Conservation (phyloP, 2,888 invertebrate genomes). For the Lasioglossum zephyrum region DNA sequence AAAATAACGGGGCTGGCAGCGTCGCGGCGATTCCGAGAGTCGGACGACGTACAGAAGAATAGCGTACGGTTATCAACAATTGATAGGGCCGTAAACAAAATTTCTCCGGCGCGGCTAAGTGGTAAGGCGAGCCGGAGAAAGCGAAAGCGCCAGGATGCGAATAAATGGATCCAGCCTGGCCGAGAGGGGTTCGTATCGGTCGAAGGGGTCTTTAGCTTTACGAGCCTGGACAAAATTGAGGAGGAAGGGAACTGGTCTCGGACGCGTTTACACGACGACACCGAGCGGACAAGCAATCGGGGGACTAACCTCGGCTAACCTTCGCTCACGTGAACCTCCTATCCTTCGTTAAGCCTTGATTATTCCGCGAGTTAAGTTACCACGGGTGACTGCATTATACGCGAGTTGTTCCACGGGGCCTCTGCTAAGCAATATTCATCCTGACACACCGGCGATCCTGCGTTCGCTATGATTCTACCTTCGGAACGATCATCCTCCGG, state of each 20-base stretch:
- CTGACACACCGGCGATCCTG: conserved; percentile 18
- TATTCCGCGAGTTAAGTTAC: conserved; percentile 66
- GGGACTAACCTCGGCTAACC: conserved; percentile 70
- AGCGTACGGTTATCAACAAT: neutral
- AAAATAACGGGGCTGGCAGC: neutral
- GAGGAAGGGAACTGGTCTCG: conserved; percentile 8
- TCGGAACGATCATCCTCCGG: neutral
- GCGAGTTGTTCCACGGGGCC: conserved; percentile 41
- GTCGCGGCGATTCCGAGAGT: neutral
- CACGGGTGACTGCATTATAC: conserved; percentile 59
- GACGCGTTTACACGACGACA: conserved; percentile 53
- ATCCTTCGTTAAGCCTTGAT: conserved; percentile 68
- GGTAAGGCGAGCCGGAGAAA: neutral
- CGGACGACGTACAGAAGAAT: neutral
- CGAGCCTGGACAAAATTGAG: conserved; percentile 6
- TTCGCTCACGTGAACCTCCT: conserved; percentile 46
- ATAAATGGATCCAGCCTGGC: neutral
- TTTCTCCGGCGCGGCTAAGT: neutral
- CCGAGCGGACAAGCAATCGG: conserved; percentile 60
- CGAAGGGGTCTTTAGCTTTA: conserved; percentile 6
- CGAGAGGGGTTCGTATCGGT: neutral
- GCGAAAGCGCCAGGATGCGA: neutral
- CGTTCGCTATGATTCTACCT: neutral
- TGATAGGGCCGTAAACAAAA: conserved; percentile 13
- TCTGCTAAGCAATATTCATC: conserved; percentile 39